Evolutionary conservation across 2,888 invertebrate species (phyloP).

Genomic region (Panopea generosa): DNA sequence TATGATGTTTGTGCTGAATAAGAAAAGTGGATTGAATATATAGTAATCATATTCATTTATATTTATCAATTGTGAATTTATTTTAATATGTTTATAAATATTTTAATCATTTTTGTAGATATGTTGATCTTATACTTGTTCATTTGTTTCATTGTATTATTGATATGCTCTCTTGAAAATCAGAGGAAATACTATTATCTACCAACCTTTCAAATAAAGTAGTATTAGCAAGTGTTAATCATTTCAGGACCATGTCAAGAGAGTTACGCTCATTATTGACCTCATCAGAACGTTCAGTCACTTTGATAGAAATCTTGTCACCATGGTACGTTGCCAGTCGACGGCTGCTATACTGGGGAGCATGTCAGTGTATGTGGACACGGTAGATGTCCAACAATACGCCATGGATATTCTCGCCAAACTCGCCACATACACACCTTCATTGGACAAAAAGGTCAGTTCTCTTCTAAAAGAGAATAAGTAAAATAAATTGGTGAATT

Average conservation of each 20-base stretch:
- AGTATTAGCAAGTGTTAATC: neutral
- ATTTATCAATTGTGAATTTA: no score
- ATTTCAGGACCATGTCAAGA: slow-evolving; percentile 74
- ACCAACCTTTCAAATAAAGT: no score
- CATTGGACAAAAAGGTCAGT: slow-evolving; percentile 70
- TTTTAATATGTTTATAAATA: no score
- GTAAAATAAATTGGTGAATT: no score
- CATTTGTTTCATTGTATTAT: no score
- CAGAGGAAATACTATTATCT: no score
- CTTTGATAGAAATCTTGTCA: slow-evolving; percentile 71
- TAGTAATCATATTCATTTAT: no score
- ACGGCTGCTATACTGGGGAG: slow-evolving; percentile 77
- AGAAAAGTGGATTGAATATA: no score
- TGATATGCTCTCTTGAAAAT: no score
- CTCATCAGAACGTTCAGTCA: slow-evolving; percentile 78
- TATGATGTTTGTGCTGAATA: no score
- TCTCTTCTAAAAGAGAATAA: neutral
- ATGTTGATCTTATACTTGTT: no score
- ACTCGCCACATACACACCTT: slow-evolving; percentile 73
- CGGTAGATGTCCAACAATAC: slow-evolving; percentile 73
- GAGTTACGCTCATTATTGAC: slow-evolving; percentile 73
- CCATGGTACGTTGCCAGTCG: slow-evolving; percentile 71
- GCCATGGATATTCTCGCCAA: slow-evolving; percentile 77
- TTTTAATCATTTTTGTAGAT: no score
- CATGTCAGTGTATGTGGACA: slow-evolving; percentile 75